Evolutionary conservation across 2,797 vertebrate species (phyloP), one percentile per base, ranked within the genome.

Genomic region (Danio kyathit): DNA sequence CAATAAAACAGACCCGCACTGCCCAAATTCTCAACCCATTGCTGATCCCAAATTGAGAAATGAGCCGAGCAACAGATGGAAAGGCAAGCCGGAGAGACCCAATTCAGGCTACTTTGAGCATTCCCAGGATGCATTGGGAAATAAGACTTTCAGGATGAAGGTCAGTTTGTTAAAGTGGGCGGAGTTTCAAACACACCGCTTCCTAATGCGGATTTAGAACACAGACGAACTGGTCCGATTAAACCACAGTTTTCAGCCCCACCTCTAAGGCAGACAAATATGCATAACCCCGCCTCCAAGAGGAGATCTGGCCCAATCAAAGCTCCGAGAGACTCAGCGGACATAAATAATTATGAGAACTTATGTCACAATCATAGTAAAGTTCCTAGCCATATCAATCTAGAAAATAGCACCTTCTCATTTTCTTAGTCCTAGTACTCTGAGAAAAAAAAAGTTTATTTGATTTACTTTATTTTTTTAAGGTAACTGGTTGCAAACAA

Each of bases 221-320:
- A 95, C 87, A 96, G 94, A 91, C 92, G 96, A 87, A 95, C 95
- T 75, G 98, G 97, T 81, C 97, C 96, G 60, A 97, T 99, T 88
- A 98, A 99, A 90, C 92, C 94, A 6, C 57, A 83, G 52, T 89
- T 74, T 75, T 81, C 85, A 5, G 80, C 96, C 83, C 93, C 93
- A 0, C 84, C 86, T n/a, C 87, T 87, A 40, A 95, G 86, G 87
- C 97, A 93, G 91, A 93, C 92, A 86, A 73, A 88, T 76, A 88
- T 91, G 81, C 95, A 95, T 80, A 96, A 93, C 86, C 90, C 90
- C 0, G 95, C 93, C n/a, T 91, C 96, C 82, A 97, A 95, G 91
- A 96, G 93, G 90, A 94, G 95, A 89, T 92, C 94, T 12, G 97
- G 97, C 44, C 97, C 95, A 21, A 94, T 96, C 86, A 96, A 96